Evolutionary conservation across 1,140 invertebrate genomes (phyloP), one percentile per base, ranked within the genome.

Genomic region (Proctacanthus coquilletti): DNA sequence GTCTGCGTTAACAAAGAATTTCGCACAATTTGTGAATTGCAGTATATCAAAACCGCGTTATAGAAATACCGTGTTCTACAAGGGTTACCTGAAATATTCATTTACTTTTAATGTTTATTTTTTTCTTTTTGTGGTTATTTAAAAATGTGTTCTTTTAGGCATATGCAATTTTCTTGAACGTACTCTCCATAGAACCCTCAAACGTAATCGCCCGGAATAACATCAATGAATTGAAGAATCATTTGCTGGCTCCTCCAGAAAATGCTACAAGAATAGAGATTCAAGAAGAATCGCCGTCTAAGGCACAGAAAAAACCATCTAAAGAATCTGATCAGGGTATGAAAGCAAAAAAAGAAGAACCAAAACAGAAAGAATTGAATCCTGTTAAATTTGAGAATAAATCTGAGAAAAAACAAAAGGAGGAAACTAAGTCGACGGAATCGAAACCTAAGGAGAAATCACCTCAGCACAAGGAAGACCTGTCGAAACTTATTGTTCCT

Each of bases 181-280:
- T 61, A 0, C 46, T 66, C 8, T 23, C 49, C 19, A 42, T 61
- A 29, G 62, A 68, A 41, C 61, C 64, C 0, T 51, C 59, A 23
- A 65, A 67, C 48, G n/a, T n/a, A 0, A 42, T 17, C n/a, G 64
- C 61, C 4, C 47, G 53, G 36, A 56, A 60, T 19, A 33, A 56
- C 5, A 42, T 60, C 4, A 43, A 53, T 6, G 45, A 51, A 18
- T 32, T 66, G 5, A 44, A 42, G 11, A 44, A 47, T 2, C 27
- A 48, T 40, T 17, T 55, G 19, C 50, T 46, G 20, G 33, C 56
- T 18, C 49, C 56, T 5, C 53, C 53, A 3, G 13, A 34, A 1
- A 40, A 44, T 41, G 52, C 52, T 30, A 54, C 52, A 3, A 47
- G 52, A 17, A 13, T 36, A 52, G 30, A 27, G 36, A 21, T 54